Conservation (phyloP, 2,888 invertebrate genomes). For the Meteorus colon region DNA sequence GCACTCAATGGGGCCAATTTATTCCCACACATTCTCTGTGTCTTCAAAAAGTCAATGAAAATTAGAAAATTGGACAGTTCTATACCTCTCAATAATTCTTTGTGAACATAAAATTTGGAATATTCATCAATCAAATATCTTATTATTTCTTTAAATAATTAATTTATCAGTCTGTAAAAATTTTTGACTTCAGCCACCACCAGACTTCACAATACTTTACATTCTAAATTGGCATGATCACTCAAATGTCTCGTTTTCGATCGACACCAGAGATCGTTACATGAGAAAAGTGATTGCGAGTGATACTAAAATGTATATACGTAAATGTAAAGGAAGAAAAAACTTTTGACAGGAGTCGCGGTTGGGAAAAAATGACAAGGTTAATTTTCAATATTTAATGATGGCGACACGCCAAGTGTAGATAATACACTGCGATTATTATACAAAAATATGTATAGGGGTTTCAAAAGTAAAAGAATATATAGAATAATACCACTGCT, state of each 20-base stretch:
- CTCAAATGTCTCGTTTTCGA: constrained; percentile 69
- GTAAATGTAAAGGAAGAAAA: constrained; percentile 45
- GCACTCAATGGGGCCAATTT: constrained; percentile 67
- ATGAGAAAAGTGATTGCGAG: constrained; percentile 42
- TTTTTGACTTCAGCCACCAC: background rate
- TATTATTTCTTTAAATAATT: background rate
- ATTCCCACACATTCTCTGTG: constrained; percentile 49
- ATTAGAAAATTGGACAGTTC: background rate
- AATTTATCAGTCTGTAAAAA: background rate
- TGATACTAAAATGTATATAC: constrained; percentile 4
- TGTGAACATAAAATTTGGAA: background rate
- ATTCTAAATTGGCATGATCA: constrained; percentile 69
- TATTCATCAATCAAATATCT: background rate
- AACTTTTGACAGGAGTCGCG: constrained; percentile 7
- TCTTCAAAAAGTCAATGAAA: constrained; percentile 10
- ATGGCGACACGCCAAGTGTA: constrained; percentile 51
- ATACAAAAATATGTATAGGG: constrained; percentile 30
- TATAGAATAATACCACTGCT: background rate
- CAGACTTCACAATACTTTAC: constrained; percentile 1
- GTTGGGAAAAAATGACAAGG: constrained; percentile 48
- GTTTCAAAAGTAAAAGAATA: constrained; percentile 22
- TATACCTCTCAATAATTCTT: background rate
- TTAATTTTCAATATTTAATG: constrained; percentile 70
- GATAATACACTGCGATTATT: constrained; percentile 51
- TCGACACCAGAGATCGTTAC: constrained; percentile 61